These are phyloP conservation scores for Diglossa brunneiventris DNA, from an alignment of 2,113 vertebrate genomes.

Conservation along the genomic window DNA sequence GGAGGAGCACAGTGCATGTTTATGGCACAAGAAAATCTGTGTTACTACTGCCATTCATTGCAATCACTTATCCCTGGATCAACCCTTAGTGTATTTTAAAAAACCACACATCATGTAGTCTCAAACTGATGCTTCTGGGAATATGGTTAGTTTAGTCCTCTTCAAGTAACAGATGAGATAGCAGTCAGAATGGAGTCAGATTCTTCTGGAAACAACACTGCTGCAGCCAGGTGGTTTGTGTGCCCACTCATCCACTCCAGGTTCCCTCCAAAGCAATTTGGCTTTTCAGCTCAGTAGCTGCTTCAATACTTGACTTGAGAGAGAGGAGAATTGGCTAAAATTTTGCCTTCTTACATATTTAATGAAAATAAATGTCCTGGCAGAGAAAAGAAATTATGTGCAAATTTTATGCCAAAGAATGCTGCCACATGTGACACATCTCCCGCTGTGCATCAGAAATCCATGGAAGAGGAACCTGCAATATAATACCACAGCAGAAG, in stretches of 20 bases:
- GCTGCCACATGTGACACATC: accelerated
- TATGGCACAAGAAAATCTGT: neutral
- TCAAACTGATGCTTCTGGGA: neutral
- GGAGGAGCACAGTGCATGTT: neutral
- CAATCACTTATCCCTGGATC: neutral
- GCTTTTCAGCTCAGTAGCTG: neutral
- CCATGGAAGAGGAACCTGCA: neutral
- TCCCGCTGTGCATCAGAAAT: neutral
- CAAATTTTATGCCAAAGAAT: neutral
- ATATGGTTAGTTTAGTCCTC: neutral
- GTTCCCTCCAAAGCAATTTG: neutral
- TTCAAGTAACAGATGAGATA: neutral
- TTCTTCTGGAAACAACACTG: neutral
- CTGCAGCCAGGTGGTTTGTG: neutral
- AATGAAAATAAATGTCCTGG: neutral
- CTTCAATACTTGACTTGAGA: neutral
- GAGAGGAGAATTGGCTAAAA: neutral
- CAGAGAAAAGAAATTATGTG: neutral
- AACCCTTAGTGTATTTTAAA: neutral
- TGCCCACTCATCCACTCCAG: neutral
- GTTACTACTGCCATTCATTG: neutral
- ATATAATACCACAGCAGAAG: neutral
- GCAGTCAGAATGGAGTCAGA: accelerated
- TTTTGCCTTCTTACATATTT: neutral
- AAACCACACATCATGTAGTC: neutral